Evolutionary conservation across 2,797 vertebrate genomes (phyloP), one percentile per base, ranked within the genome.

Genomic region (Lates japonicus): DNA sequence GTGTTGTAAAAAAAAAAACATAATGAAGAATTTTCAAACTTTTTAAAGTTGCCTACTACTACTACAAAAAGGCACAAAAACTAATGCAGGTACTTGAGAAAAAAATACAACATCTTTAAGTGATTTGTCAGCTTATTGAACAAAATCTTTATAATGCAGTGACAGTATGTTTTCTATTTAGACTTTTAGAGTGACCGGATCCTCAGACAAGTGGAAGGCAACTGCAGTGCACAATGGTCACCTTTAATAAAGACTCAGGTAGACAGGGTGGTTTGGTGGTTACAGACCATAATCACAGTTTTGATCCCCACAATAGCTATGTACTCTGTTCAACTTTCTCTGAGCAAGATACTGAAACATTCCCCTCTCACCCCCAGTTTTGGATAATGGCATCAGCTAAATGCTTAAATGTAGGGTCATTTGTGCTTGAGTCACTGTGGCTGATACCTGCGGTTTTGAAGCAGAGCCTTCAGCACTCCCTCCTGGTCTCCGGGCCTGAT

Each of bases 401-500:
- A 78, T 31, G 58, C 77, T 58, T 69, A 72, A 83, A 72, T 83
- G 78, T 63, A 66, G 78, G 79, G 79, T 84, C 66, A 78, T 68
- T 79, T 74, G 20, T 58, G 74, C 68, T 72, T 86, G 88, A 87
- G 86, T 90, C 84, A 89, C 31, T 39, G 70, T n/a, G 39, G 59
- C 33, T 76, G 72, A 67, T 90, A 94, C 94, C 92, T 91, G 86
- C 92, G 95, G 80, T 93, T 94, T 62, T 96, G 95, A 13, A 98
- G 95, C 86, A 99, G 93, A 5, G 91, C 90, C 69, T 96, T 94
- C 61, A 97, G 91, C 80, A 97, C 89, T 0, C 89, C 92, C 0
- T 97, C 96, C 2, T 81, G 76, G 91, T 98, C 94, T 17, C 93
- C 87, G 0, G 96, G 92, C 65, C 94, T 94, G 81, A 99, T 92